A percentile compares a stretch with the other conserved stretches of the same genome.
Evolutionary conservation across 2,888 invertebrate species (phyloP).

Genomic region (Phaonia tiefii): DNA sequence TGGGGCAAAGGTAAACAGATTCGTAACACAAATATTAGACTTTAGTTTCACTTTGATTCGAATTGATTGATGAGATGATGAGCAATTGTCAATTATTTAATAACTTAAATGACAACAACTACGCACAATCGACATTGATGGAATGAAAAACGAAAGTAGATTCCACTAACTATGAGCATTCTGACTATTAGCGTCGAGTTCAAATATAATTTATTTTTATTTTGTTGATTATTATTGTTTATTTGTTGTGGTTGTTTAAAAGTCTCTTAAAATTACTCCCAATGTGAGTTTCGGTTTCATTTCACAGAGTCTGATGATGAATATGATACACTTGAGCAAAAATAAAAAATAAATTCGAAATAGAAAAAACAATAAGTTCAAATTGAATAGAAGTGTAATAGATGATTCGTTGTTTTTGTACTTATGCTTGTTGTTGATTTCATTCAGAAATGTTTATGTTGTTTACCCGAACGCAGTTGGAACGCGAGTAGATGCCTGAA

Average conservation of each 20-base stretch:
- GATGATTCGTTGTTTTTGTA: no score
- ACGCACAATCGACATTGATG: slow-evolving; percentile 44
- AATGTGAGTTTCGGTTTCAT: slow-evolving; percentile 20
- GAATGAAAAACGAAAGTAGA: slow-evolving; percentile 50
- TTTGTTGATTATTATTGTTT: slow-evolving; percentile 5
- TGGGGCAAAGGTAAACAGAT: slow-evolving; percentile 18
- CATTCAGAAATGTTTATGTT: slow-evolving; percentile 39
- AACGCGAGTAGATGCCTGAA: slow-evolving; percentile 45
- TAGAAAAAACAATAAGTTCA: slow-evolving; percentile 45
- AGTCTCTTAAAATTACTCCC: slow-evolving; percentile 40
- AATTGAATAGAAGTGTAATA: slow-evolving; percentile 30
- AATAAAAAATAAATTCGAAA: slow-evolving; percentile 38
- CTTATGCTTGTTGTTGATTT: slow-evolving; percentile 24
- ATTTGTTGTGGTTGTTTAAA: slow-evolving; percentile 25
- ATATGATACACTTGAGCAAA: slow-evolving; percentile 33
- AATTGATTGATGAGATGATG: slow-evolving; percentile 30
- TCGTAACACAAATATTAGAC: slow-evolving; percentile 24
- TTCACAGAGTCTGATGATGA: slow-evolving; percentile 12
- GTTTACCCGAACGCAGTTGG: slow-evolving; percentile 54
- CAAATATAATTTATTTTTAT: background rate
- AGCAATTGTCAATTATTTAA: slow-evolving; percentile 55
- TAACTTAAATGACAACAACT: slow-evolving; percentile 20
- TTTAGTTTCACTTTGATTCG: slow-evolving; percentile 48
- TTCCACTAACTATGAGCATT: slow-evolving; percentile 5
- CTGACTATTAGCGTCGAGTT: background rate